Evolutionary conservation across 2,797 vertebrate species (phyloP).

Genomic region (Malacoraja senta): DNA sequence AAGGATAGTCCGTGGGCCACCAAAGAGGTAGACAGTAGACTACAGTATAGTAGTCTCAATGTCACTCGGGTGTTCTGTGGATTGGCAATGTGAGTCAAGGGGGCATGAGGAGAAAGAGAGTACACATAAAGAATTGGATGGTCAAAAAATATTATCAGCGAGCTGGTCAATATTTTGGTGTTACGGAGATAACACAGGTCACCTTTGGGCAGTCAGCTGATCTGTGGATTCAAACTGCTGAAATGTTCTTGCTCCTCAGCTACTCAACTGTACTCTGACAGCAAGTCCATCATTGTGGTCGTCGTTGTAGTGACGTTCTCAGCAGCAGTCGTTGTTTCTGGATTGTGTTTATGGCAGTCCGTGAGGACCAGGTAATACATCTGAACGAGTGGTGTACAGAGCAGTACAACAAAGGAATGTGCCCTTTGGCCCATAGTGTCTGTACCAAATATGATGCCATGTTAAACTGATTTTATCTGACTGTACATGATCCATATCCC

Average conservation of each 20-base stretch:
- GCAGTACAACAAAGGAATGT: no score
- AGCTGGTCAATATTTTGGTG: neutral
- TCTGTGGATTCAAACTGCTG: neutral
- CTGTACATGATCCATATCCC: no score
- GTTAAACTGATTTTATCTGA: no score
- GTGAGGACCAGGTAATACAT: neutral
- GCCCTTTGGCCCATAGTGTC: no score
- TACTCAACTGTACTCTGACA: neutral
- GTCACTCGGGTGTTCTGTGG: no score
- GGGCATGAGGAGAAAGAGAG: neutral
- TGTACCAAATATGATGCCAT: no score
- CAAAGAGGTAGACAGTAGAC: no score
- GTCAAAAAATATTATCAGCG: neutral
- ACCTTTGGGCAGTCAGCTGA: neutral
- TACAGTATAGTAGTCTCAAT: no score
- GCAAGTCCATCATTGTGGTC: neutral
- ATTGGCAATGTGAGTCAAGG: no score
- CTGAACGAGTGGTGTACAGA: neutral
- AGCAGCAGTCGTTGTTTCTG: neutral
- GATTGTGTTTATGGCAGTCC: neutral
- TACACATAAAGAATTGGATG: neutral
- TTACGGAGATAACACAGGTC: neutral
- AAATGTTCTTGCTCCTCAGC: slow-evolving; percentile 10
- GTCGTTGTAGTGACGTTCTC: neutral
- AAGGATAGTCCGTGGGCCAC: no score